Base-by-base conservation (phyloP, 1,140 invertebrate species). In the Drosophila auraria region DNA sequence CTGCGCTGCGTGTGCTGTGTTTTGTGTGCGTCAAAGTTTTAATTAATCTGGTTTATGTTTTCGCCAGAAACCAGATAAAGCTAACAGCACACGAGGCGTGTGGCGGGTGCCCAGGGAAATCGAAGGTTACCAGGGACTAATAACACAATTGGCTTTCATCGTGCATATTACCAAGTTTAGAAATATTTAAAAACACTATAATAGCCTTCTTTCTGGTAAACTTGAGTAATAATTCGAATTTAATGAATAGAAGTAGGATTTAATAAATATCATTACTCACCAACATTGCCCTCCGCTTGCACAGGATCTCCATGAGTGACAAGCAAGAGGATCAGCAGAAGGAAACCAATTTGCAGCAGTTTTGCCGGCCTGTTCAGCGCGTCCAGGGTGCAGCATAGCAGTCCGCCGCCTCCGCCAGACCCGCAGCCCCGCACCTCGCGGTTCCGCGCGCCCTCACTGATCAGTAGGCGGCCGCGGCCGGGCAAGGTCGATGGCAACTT, bases 251-350 rank as follows among this genome's bases (percentile, higher is more conserved):
- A 17, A 6, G 15, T n/a, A 2, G 5, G 12, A 14, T 27, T 27
- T 27, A 25, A 14, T 2, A 20, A 5, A 54, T 5, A 38, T 56
- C 14, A 53, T 38, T 36, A 91, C 89, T 91, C 60, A 91, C 89
- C 89, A 87, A 91, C 90, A 91, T 91, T 91, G 77, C 89, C 89
- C 78, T 91, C 89, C 80, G 86, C 90, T 66, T 74, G 68, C 23
- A 76, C 89, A 80, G 77, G 49, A 83, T 92, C 78, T 81, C 82
- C 82, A 76, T 79, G 71, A 14, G 74, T 83, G 64, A 79, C 50
- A 47, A 91, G 78, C 62, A 91, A 64, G 58, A 92, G 74, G 58
- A 91, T 68, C 51, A 81, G 70, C 77, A 91, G 70, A 11, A 91
- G 66, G 40, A 79, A 72, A 54, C 63, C 64, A 23, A 86, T 73